A percentile compares a stretch with the other conserved stretches of the same genome.
These are phyloP conservation scores for Etheostoma perlongum DNA, from an alignment of 2,797 vertebrate species.

Conservation along the genomic window DNA sequence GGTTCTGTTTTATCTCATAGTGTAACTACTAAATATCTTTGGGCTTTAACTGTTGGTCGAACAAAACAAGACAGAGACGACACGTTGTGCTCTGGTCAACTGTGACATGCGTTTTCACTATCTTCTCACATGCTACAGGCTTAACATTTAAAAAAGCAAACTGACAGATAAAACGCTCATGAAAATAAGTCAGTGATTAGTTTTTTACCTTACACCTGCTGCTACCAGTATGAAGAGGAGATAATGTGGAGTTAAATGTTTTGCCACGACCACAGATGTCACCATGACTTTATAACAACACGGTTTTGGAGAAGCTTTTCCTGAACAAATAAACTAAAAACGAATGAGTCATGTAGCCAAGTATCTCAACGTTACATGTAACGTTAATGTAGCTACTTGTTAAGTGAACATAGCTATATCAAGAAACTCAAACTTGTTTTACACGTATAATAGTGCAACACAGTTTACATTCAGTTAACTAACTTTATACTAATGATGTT, in stretches of 20 bases:
- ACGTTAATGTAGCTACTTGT: background rate
- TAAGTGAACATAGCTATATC: background rate
- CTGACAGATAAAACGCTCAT: background rate
- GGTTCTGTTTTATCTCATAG: background rate
- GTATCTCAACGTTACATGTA: background rate
- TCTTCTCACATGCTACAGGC: no score
- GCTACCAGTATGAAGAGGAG: background rate
- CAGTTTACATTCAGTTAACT: background rate
- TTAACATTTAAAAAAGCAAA: background rate
- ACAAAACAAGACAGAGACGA: background rate
- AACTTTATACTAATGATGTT: background rate
- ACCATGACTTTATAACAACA: background rate
- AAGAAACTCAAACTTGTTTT: background rate
- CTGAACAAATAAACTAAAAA: background rate
- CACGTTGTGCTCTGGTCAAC: background rate
- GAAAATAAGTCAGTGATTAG: background rate
- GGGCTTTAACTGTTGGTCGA: background rate
- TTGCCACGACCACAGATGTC: background rate
- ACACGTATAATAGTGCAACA: background rate
- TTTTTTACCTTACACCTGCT: background rate
- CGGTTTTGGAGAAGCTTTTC: background rate
- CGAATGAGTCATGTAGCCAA: background rate
- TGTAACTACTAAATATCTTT: background rate
- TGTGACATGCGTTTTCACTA: background rate
- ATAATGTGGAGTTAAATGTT: background rate